A percentile compares a stretch with the other conserved stretches of the same genome.
These are phyloP conservation scores for Limosa lapponica DNA, from an alignment of 2,797 vertebrate genomes.

Conservation along the genomic window DNA sequence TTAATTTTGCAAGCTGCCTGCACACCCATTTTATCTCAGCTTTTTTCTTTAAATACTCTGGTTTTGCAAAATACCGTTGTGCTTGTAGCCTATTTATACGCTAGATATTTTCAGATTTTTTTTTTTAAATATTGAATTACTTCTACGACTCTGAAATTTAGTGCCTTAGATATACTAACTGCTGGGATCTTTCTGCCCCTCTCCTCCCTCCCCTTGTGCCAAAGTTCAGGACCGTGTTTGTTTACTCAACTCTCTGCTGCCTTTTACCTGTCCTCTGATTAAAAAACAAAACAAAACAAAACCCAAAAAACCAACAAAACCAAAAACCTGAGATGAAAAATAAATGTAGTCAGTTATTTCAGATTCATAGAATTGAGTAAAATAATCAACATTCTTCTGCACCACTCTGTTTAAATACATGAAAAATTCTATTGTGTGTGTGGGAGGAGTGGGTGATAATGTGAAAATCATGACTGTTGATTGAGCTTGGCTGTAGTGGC, in stretches of 20 bases:
- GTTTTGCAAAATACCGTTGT: background rate
- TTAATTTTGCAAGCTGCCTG: background rate
- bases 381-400: background rate
- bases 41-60: background rate
- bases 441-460: background rate
- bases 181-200: background rate
- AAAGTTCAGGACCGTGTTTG: background rate
- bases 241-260: background rate
- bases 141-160: constrained; percentile 9
- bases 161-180: background rate
- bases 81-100: background rate
- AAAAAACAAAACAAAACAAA: background rate
- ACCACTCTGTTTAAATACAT: background rate
- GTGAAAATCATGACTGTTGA: background rate
- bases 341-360: background rate
- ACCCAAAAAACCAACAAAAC: background rate
- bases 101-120: background rate
- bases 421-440: background rate
- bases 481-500: background rate
- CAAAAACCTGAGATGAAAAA: background rate
- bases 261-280: background rate
- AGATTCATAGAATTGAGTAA: background rate
- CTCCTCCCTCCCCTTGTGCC: background rate
- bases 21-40: background rate
- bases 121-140: background rate